Base-by-base conservation (phyloP, 1,140 invertebrate genomes). In the Euwallacea similis region DNA sequence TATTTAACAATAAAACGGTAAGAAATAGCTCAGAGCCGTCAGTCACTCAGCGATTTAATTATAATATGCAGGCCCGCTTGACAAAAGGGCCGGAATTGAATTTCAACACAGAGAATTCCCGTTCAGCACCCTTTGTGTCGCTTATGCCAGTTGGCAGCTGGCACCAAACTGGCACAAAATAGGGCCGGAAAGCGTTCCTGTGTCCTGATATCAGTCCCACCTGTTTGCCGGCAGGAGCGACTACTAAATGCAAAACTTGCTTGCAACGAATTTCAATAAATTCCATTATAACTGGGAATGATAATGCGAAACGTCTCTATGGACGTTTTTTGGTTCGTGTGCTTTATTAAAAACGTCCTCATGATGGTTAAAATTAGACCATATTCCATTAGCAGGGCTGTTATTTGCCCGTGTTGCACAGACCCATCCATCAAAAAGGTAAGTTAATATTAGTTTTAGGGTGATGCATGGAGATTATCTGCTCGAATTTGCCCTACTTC, bases 201-300 rank as follows among this genome's bases (percentile, higher is more conserved):
- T 10, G 56, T 33, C 21, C 21, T 33, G 21, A 62, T 62, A 62
- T 62, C 60, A 62, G 42, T 62, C 60, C 60, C 43, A 62, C 60
- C 43, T 62, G 60, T 62, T 62, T 44, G 42, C 60, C 21, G 56
- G n/a, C 21, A 33, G 21, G 21, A 33, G 53, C 47, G 10, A 56
- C 56, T 16, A 33, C 56, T 59, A 59, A 59, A 43, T 62, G 60
- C 60, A 62, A 62, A 62, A 62, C 60, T 62, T 62, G 44, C 60
- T 62, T 62, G 43, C 43, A 62, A 16, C 42, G 60, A 62, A 62
- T 62, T 62, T 62, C 42, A 62, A 62, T 62, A 62, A 62, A 62
- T 62, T 43, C 43, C 44, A 62, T 62, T 62, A 62, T 62, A 9
- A 62, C 15, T 46, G 6, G n/a, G 15, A 62, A 15, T 46, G 60